Conservation (phyloP, 1,140 invertebrate species). For the Liolophura sinensis region DNA sequence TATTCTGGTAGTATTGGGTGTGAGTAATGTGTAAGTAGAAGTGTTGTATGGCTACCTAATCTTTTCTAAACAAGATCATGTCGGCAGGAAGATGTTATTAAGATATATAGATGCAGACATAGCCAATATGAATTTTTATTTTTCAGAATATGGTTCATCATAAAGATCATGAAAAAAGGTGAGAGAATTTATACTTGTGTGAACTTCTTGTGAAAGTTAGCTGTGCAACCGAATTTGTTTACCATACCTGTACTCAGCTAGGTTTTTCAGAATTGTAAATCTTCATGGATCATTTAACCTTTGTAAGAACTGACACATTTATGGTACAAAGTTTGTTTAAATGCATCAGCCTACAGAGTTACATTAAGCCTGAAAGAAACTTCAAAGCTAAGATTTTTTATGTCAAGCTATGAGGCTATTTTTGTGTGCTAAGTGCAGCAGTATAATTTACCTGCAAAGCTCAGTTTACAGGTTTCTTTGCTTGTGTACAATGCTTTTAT, state of each 20-base stretch:
- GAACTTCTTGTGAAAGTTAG: background rate
- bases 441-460: too few species aligned
- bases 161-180: slow-evolving; percentile 28
- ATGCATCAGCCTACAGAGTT: slow-evolving; percentile 1
- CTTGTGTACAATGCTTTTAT: too few species aligned
- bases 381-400: too few species aligned
- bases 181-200: slow-evolving; percentile 9
- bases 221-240: slow-evolving; percentile 3
- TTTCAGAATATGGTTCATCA: slow-evolving; percentile 34
- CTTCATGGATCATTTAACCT: slow-evolving; percentile 2
- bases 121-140: background rate
- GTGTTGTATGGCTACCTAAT: too few species aligned
- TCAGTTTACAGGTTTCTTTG: too few species aligned
- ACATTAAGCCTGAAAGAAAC: too few species aligned
- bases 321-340: slow-evolving; percentile 4
- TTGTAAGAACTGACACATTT: background rate
- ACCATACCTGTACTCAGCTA: background rate
- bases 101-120: background rate
- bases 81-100: background rate
- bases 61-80: too few species aligned
- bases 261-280: background rate
- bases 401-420: too few species aligned
- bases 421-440: too few species aligned
- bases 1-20: too few species aligned
- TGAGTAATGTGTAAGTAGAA: too few species aligned